Evolutionary conservation across 2,113 vertebrate species (phyloP), one percentile per base, ranked within the genome.

Genomic region (Axis porcinus): DNA sequence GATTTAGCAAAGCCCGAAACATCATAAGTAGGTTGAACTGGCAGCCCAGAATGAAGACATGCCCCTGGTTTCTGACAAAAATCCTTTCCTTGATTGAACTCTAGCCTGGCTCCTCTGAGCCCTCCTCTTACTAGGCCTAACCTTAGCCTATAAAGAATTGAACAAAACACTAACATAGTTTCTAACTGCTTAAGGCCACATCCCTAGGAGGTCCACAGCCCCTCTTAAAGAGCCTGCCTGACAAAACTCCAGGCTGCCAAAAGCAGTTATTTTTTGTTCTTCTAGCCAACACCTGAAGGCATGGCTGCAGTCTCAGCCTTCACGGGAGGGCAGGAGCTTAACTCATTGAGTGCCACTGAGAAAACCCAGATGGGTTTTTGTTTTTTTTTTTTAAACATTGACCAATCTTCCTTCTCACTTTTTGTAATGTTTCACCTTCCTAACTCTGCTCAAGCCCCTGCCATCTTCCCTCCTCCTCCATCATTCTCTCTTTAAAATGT

Each of bases 401-500:
- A 28, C 84, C 28, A 43, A 16, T 3, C 70, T 64, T 28, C 84
- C 40, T 28, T 30, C 54, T 27, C 25, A 15, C 5, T n/a, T 30
- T 19, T 60, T 43, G 81, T 78, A 28, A 64, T 45, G 19, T 91
- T 79, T n/a, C 47, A 19, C 67, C 55, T 79, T 11, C 30, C 17
- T 28, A 40, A 67, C 67, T 85, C 25, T 86, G 50, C 47, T 57
- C 19, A 25, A 55, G 40, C 30, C 25, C 47, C 1, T 6, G 25
- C 13, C 7, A 4, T 14, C 5, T n/a, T 19, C 43, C 17, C 0
- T 4, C 33, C 25, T 1, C n/a, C 36, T 45, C 40, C 57, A 21
- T 40, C 43, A 6, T 57, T 60, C 43, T 54, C 27, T 45, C 64
- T n/a, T 84, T 60, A 43, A 90, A 84, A 11, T 11, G 7, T 4